Conservation (phyloP, 2,888 invertebrate species). For the Pherbina coryleti region DNA sequence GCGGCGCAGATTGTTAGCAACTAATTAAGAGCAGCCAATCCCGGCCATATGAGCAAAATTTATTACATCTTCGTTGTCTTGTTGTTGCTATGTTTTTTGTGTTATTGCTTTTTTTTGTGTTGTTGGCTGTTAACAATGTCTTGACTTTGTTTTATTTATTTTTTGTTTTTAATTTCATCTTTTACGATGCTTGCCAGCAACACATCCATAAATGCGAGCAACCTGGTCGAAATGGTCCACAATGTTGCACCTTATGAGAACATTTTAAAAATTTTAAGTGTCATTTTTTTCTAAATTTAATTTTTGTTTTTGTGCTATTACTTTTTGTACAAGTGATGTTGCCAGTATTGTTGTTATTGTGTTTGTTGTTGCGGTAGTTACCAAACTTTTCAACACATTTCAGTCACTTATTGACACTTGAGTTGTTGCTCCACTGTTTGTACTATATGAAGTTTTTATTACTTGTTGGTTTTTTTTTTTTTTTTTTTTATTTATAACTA, state of each 20-base stretch:
- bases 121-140: not conserved
- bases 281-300: constrained; percentile 4
- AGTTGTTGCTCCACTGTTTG: not conserved
- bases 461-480: not conserved
- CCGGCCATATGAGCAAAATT: constrained; percentile 6
- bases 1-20: constrained; percentile 18
- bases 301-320: not conserved
- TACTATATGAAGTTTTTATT: too few relatives aligned
- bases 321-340: too few relatives aligned
- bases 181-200: not conserved
- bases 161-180: not conserved
- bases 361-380: not conserved
- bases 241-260: constrained; percentile 6
- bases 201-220: constrained; percentile 12
- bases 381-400: not conserved
- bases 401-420: constrained; percentile 18
- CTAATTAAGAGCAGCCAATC: constrained; percentile 19
- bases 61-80: constrained; percentile 1
- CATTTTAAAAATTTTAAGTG: constrained; percentile 20
- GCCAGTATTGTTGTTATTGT: not conserved
- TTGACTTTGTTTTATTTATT: not conserved
- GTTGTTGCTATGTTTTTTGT: constrained; percentile 5
- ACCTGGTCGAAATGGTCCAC: not conserved
- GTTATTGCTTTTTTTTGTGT: too few relatives aligned
- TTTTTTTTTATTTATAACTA: too few relatives aligned